A percentile compares a stretch with the other conserved stretches of the same genome.
These are phyloP conservation scores for Myrmecobius fasciatus DNA, from an alignment of 2,113 vertebrate species.

Conservation along the genomic window DNA sequence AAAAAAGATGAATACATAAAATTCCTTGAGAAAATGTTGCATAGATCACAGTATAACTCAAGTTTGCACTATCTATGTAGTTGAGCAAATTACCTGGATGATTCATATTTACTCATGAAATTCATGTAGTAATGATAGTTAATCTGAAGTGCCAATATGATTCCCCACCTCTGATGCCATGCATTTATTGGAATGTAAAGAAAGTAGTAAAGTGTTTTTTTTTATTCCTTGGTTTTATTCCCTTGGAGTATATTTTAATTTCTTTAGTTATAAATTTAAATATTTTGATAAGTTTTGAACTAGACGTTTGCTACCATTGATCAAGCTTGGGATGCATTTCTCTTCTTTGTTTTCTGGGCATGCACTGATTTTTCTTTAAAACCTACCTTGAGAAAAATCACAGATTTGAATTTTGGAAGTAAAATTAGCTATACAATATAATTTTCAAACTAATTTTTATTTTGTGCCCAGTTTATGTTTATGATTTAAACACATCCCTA, in stretches of 20 bases:
- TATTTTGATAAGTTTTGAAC: neutral
- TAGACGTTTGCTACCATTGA: neutral
- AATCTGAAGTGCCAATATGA: neutral
- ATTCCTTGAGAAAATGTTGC: constrained; percentile 29
- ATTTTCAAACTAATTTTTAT: neutral
- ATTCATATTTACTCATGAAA: constrained; percentile 13
- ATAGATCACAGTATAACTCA: neutral
- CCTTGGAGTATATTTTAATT: neutral
- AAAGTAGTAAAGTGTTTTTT: neutral
- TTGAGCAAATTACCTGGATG: constrained; percentile 37
- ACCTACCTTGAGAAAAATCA: neutral
- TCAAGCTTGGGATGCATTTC: neutral
- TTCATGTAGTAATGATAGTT: constrained; percentile 28
- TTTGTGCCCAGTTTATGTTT: neutral
- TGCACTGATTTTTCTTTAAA: neutral
- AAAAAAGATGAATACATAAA: constrained; percentile 25
- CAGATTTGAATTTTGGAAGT: neutral
- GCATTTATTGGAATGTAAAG: neutral
- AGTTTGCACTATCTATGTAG: constrained; percentile 14
- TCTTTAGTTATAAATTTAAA: neutral
- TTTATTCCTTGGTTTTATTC: neutral
- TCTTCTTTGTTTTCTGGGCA: neutral
- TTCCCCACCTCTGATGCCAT: neutral
- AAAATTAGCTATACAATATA: neutral
- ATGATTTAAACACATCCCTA: neutral